A percentile compares a stretch with the other conserved stretches of the same genome.
Conservation (phyloP, 2,888 invertebrate species). For the Tortrix viridana region DNA sequence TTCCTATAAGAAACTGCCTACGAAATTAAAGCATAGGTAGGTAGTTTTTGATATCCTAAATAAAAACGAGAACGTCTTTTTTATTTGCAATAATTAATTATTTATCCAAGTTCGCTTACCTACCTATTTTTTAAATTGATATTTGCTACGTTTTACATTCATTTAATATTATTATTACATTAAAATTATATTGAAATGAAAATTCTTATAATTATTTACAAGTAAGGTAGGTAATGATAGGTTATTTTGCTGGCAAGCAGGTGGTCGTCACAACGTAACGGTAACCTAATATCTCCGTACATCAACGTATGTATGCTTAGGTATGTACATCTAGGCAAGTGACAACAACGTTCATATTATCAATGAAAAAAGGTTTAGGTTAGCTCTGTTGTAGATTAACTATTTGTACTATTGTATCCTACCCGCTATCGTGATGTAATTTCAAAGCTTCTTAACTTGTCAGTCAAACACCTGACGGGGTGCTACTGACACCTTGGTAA, state of each 20-base stretch:
- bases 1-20: too few species aligned
- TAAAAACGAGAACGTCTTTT: neutral
- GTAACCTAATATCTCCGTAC: too few species aligned
- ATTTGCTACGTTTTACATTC: neutral
- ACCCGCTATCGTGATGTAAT: too few species aligned
- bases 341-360: neutral
- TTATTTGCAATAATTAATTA: too few species aligned
- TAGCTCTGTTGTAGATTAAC: neutral
- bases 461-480: too few species aligned
- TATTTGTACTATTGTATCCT: too few species aligned
- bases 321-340: neutral
- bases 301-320: too few species aligned
- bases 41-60: neutral
- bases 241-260: constrained; percentile 12
- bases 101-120: too few species aligned
- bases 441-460: too few species aligned
- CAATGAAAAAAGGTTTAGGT: neutral
- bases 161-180: neutral
- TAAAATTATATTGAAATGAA: neutral
- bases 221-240: constrained; percentile 27
- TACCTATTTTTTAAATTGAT: too few species aligned
- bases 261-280: neutral
- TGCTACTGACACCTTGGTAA: too few species aligned
- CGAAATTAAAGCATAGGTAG: neutral
- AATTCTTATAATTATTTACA: constrained; percentile 14